Evolutionary conservation across 2,888 invertebrate genomes (phyloP).

Genomic region (Parnassius orleans): DNA sequence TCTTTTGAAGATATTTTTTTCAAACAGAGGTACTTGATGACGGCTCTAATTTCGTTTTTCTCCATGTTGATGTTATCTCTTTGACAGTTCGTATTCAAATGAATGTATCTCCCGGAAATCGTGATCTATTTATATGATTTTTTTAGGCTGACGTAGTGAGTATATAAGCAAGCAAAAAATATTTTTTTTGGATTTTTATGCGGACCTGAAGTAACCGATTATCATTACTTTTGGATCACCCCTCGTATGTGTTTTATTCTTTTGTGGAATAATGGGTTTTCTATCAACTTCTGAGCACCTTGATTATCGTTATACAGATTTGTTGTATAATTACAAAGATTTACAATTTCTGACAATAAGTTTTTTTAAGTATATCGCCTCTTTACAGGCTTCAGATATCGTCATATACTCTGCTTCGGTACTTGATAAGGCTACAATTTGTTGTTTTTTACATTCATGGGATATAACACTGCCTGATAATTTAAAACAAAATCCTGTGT

Average conservation of each 20-base stretch:
- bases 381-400: slow-evolving; percentile 16
- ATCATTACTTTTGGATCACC: too few species aligned
- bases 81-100: too few species aligned
- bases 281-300: slow-evolving; percentile 26
- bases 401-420: slow-evolving; percentile 9
- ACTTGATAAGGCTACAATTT: slow-evolving; percentile 6
- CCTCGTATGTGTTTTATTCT: slow-evolving; percentile 28
- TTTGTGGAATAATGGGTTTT: slow-evolving; percentile 26
- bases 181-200: too few species aligned
- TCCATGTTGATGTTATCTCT: too few species aligned
- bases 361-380: slow-evolving; percentile 27
- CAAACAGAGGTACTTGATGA: too few species aligned
- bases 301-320: slow-evolving; percentile 26
- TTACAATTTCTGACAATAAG: slow-evolving; percentile 19
- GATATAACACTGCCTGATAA: neutral
- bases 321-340: slow-evolving; percentile 3
- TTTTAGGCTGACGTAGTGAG: too few species aligned
- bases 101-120: too few species aligned
- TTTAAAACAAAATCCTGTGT: slow-evolving; percentile 1
- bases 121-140: too few species aligned
- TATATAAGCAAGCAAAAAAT: too few species aligned
- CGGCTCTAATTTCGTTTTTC: too few species aligned
- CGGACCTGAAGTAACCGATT: too few species aligned
- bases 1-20: too few species aligned
- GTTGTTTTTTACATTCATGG: slow-evolving; percentile 3